Evolutionary conservation across 1,140 invertebrate species (phyloP), one percentile per base, ranked within the genome.

Genomic region (Belonocnema kinseyi): DNA sequence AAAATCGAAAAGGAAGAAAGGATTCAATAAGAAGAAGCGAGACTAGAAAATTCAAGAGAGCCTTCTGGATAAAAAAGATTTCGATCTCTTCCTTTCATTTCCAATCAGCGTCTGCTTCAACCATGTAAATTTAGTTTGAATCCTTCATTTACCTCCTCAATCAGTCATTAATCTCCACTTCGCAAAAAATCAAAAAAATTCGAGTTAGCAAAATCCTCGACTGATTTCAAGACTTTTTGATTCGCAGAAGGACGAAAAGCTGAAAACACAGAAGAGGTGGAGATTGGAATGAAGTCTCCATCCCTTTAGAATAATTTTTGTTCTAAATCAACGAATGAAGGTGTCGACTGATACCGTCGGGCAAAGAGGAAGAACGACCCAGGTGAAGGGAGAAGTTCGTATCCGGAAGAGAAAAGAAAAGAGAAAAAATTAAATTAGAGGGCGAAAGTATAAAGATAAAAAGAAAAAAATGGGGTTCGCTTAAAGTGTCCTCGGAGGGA

Each of bases 91-190:
- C 6, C 61, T 40, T 40, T 66, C 16, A 66, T 46, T 66, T 66
- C 61, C 61, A 66, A 66, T 66, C 61, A 66, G 61, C 21, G 14
- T n/a, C 13, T 16, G 40, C 61, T 66, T 66, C 61, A 66, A 66
- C n/a, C 61, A 66, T 66, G 61, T 66, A 66, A 66, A 66, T 66
- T 66, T 46, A 26, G 21, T 66, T 66, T 66, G 26, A 66, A 66
- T 66, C 40, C 40, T 33, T 66, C 61, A 66, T 40, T 66, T 66
- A 66, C 61, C 26, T 40, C 26, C 61, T 66, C 61, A 66, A 66
- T 66, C 33, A 66, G 33, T 33, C n/a, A 66, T 66, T 66, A 66
- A 66, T 66, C 26, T 66, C 21, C 21, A 66, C 61, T 66, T 66
- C 10, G 40, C 7, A 66, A 12, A 66, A 16, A 66, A 54, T 17